Base-by-base conservation (phyloP, 1,140 invertebrate species). In the Grapholita molesta region DNA sequence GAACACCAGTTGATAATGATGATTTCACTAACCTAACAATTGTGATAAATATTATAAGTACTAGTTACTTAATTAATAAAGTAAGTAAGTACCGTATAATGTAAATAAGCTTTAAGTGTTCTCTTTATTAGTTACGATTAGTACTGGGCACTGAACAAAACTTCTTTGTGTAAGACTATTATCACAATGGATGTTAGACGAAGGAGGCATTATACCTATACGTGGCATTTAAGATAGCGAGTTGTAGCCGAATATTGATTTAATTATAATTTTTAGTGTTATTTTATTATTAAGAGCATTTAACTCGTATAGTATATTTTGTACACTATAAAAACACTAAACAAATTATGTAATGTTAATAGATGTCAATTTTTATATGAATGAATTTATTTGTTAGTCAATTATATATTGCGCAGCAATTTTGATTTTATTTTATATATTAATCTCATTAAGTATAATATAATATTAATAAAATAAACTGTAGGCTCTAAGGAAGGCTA, bases 361-460 rank as follows among this genome's bases (percentile, higher is more conserved):
- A 78, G 71, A 74, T 72, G 83, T 84, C 82, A 86, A 84, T 86
- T 86, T 48, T 82, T 33, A 73, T 64, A 68, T 70, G 70, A 74
- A 67, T 74, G 73, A 81, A 85, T 76, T 78, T 82, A 77, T 83
- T 83, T 83, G 75, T 84, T 77, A 69, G 83, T 87, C 85, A 87
- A 87, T 87, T 87, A 85, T 81, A 87, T 70, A 79, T 79, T 79
- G 73, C 77, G 76, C 70, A 70, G 69, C 61, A 70, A 67, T 38
- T 7, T 30, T n/a, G 42, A 21, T 48, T 48, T 48, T 18, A 15
- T 48, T 38, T 38, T 38, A 6, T 12, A 3, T 30, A 30, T 30
- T 38, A 6, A n/a, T n/a, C 12, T 11, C 2, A 35, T n/a, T 30
- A 8, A n/a, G 35, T 2, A 15, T 38, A 15, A 38, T 38, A n/a